These are phyloP conservation scores for Phalacrocorax aristotelis DNA, from an alignment of 2,113 vertebrate genomes.

Conservation along the genomic window DNA sequence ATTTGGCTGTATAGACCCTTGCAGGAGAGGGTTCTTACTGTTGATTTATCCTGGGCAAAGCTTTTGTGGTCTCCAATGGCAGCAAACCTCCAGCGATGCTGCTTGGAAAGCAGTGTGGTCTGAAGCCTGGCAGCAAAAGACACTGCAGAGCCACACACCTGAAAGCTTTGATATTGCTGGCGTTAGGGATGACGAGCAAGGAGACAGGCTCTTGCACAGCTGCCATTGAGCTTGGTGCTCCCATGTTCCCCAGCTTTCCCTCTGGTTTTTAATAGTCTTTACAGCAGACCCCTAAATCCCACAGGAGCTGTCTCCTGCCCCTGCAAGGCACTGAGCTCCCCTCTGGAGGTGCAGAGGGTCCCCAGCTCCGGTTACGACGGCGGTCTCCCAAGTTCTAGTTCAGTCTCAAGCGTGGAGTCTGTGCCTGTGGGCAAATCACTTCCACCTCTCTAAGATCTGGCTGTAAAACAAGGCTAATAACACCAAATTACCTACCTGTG, in stretches of 20 bases:
- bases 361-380: not conserved
- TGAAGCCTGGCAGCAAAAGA: not conserved
- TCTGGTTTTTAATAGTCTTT: not conserved
- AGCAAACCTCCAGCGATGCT: not conserved
- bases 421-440: slow-evolving; percentile 65
- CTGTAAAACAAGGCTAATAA: slow-evolving; percentile 63
- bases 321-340: not conserved
- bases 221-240: not conserved
- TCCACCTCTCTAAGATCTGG: slow-evolving; percentile 48
- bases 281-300: not conserved
- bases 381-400: not conserved
- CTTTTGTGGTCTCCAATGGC: not conserved
- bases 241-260: not conserved
- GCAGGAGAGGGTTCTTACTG: not conserved
- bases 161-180: slow-evolving; percentile 33
- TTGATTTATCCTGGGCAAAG: not conserved
- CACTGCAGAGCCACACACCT: not conserved
- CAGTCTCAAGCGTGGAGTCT: not conserved
- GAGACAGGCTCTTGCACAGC: not conserved
- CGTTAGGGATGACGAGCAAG: not conserved
- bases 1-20: not conserved
- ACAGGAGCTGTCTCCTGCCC: not conserved
- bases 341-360: not conserved
- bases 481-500: slow-evolving; percentile 60
- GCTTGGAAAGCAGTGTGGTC: not conserved